A percentile compares a stretch with the other conserved stretches of the same genome.
phyloP scores from a whole-genome alignment of 1,140 invertebrate genomes.

The Phymorhynchus buccinoides region DNA sequence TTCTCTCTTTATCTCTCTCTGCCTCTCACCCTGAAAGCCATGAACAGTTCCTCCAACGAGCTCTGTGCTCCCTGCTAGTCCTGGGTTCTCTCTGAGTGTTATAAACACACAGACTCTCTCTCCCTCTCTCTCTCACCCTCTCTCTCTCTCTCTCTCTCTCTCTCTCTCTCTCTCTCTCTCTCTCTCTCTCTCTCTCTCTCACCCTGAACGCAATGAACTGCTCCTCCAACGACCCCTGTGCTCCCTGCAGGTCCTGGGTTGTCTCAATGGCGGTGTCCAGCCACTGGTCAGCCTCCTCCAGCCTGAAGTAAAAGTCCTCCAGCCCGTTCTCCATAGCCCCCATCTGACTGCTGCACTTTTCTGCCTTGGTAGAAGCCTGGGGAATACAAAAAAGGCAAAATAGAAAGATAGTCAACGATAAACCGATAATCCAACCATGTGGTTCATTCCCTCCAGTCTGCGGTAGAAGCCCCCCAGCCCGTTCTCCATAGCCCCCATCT shows the following conservation, averaged over 20 bases:
- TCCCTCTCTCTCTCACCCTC: no score
- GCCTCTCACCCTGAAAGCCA: no score
- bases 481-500: constrained; percentile 60
- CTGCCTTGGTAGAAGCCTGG: constrained; percentile 46
- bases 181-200: no score
- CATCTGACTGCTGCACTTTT: constrained; percentile 53
- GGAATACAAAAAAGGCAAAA: background rate
- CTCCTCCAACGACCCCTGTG: constrained; percentile 52
- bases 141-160: no score
- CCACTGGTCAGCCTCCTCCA: constrained; percentile 67
- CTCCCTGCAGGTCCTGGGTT: constrained; percentile 58
- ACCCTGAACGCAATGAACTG: constrained; percentile 63
- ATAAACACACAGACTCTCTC: no score
- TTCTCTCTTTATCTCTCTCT: no score
- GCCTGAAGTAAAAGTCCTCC: constrained; percentile 63
- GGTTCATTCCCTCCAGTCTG: constrained; percentile 62
- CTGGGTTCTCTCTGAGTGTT: no score
- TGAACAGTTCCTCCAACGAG: no score
- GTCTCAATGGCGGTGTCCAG: constrained; percentile 64
- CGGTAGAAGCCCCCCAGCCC: constrained; percentile 66
- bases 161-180: no score
- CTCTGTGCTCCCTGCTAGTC: no score
- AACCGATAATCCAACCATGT: constrained; percentile 61
- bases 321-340: constrained; percentile 62
- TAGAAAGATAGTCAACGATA: no score